Base-by-base conservation (phyloP, 2,888 invertebrate genomes). In the Dysmachus trigonus region DNA sequence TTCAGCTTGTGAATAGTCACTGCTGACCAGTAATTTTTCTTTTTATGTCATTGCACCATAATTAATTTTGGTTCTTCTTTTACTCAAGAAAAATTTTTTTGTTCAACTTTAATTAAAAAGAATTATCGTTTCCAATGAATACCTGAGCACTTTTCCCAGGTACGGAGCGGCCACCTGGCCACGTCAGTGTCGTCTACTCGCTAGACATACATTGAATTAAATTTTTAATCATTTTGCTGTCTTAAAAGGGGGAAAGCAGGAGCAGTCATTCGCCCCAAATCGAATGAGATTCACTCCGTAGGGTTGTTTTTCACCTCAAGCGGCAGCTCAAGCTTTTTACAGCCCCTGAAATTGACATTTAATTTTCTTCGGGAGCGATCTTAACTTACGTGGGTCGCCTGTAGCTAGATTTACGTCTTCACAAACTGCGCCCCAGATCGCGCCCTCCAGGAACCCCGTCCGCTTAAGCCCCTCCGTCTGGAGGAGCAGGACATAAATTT, bases 181-280 rank as follows among this genome's bases (percentile, higher is more conserved):
- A 38, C 33, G 35, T 38, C 76, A 77, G 22, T 27, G 27, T 30
- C 47, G 22, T 41, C 41, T 47, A 0, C 15, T n/a, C 47, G 62
- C 62, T 8, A 51, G 38, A 74, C 74, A 18, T 22, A 27, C 18
- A 22, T 73, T 33, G 73, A 41, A 77, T 77, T 77, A 77, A 77
- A 77, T 77, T 77, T 77, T 77, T 77, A 77, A 77, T 77, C 47
- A 77, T 77, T 77, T 27, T 10, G 30, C 35, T 77, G 77, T 77
- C 77, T 41, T 62, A 3, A n/a, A n/a, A 8, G 10, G 27, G 62
- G 62, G 18, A n/a, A 33, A 41, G 10, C 41, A 41, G 41, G 10
- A 22, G 18, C 62, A 62, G 27, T 22, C 22, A 62, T 8, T 62
- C 62, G 62, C 18, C 77, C 30, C 41, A 77, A 27, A 77, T 77